These are phyloP conservation scores for Pogonus chalceus DNA, from an alignment of 1,140 invertebrate species.

Conservation along the genomic window DNA sequence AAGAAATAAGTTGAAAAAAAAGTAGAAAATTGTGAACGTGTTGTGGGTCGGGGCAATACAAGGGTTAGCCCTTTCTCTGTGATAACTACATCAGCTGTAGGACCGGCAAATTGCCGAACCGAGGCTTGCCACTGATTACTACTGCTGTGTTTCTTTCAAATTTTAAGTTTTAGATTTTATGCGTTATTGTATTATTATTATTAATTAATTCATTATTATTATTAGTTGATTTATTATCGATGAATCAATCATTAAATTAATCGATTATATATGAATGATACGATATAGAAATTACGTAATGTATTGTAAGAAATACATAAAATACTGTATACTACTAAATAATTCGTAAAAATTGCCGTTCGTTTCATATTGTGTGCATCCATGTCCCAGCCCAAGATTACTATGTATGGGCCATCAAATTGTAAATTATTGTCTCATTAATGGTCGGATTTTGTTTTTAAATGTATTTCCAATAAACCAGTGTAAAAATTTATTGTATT, in stretches of 20 bases:
- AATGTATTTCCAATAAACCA: too few species aligned
- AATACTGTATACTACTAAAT: neutral
- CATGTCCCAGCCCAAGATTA: too few species aligned
- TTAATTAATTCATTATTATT: neutral
- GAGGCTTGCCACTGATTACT: constrained; percentile 22
- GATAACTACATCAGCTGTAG: constrained; percentile 28
- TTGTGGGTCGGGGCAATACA: constrained; percentile 35
- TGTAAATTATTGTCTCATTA: neutral
- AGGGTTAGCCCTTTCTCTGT: constrained; percentile 27
- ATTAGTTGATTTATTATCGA: constrained; percentile 4
- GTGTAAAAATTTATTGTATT: too few species aligned
- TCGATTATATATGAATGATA: neutral
- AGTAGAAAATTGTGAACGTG: neutral
- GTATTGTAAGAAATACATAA: neutral
- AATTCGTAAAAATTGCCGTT: neutral
- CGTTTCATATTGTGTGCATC: neutral
- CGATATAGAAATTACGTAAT: neutral
- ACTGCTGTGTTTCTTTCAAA: constrained; percentile 18
- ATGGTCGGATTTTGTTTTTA: neutral
- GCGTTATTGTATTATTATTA: neutral
- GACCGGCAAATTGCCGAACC: constrained; percentile 18
- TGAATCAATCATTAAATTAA: neutral
- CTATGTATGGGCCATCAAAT: neutral
- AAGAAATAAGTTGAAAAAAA: neutral
- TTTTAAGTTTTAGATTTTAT: constrained; percentile 1